phyloP scores from a whole-genome alignment of 2,888 invertebrate genomes.

The Drosophila mimetica region DNA sequence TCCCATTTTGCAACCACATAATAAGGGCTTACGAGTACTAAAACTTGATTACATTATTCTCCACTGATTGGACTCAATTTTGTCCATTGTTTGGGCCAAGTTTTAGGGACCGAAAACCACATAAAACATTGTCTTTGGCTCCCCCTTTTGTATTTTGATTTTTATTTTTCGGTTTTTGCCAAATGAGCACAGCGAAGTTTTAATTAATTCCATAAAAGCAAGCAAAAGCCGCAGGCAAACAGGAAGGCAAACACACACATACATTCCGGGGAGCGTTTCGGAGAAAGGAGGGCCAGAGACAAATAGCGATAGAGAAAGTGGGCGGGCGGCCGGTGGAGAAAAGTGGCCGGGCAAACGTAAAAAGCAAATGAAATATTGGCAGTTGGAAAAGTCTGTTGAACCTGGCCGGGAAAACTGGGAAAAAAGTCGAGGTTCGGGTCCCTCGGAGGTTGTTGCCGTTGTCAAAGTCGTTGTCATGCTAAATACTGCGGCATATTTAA shows the following conservation, averaged over 20 bases:
- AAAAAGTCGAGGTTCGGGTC: slow-evolving; percentile 39
- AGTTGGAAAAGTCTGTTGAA: slow-evolving; percentile 68
- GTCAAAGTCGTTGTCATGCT: slow-evolving; percentile 73
- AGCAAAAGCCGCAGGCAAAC: slow-evolving; percentile 58
- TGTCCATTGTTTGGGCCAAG: slow-evolving; percentile 41
- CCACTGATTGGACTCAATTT: slow-evolving; percentile 34
- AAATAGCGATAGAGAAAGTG: slow-evolving; percentile 37
- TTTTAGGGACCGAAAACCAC: slow-evolving; percentile 37
- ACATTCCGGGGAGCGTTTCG: slow-evolving; percentile 9
- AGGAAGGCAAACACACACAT: slow-evolving; percentile 39
- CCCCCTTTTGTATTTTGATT: slow-evolving; percentile 32
- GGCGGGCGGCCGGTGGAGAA: slow-evolving; percentile 9
- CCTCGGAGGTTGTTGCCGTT: slow-evolving; percentile 36
- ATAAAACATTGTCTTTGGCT: slow-evolving; percentile 41
- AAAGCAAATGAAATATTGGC: slow-evolving; percentile 70
- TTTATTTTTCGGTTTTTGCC: slow-evolving; percentile 32
- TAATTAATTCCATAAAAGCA: slow-evolving; percentile 76
- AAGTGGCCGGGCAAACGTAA: slow-evolving; percentile 45
- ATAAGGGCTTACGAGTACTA: neutral
- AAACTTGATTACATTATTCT: slow-evolving; percentile 10
- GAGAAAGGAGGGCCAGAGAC: slow-evolving; percentile 13
- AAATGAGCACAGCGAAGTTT: slow-evolving; percentile 69
- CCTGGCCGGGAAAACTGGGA: slow-evolving; percentile 39
- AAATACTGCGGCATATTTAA: slow-evolving; percentile 76
- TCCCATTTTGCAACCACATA: neutral